A percentile compares a stretch with the other conserved stretches of the same genome.
Evolutionary conservation across 2,888 invertebrate species (phyloP).

Genomic region (Tachina grossa): DNA sequence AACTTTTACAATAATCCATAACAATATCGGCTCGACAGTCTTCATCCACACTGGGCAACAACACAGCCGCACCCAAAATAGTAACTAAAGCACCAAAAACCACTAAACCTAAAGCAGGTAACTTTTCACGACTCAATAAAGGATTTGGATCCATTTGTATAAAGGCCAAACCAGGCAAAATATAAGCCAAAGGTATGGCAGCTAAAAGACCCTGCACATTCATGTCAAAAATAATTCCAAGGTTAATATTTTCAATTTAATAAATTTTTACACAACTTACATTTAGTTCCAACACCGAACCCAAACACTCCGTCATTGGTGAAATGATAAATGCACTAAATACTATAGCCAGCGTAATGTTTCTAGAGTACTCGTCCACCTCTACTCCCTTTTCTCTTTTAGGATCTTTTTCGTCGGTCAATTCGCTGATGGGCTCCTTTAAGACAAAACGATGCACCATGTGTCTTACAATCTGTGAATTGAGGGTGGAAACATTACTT

Average conservation of each 20-base stretch:
- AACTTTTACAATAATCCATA: conserved; percentile 81
- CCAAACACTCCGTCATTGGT: conserved; percentile 92
- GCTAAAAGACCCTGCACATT: conserved; percentile 88
- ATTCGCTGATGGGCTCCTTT: conserved; percentile 81
- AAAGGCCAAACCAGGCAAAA: conserved; percentile 91
- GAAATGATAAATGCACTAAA: conserved; percentile 88
- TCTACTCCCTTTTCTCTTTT: conserved; percentile 81
- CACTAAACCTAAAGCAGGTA: conserved; percentile 88
- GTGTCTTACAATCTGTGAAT: conserved; percentile 81
- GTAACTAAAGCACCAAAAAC: conserved; percentile 85
- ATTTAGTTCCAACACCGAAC: conserved; percentile 91
- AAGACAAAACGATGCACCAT: conserved; percentile 82
- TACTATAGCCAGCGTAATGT: conserved; percentile 86
- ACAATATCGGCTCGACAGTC: conserved; percentile 82
- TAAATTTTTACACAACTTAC: conserved; percentile 83
- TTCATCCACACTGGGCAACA: conserved; percentile 81
- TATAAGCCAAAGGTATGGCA: conserved; percentile 92
- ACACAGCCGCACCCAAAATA: conserved; percentile 80
- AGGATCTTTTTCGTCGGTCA: conserved; percentile 82
- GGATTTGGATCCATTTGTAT: conserved; percentile 89
- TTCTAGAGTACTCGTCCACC: conserved; percentile 81
- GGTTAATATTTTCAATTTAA: not conserved
- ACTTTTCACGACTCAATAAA: conserved; percentile 86
- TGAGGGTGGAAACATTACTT: not conserved
- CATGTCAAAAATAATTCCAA: conserved; percentile 5